Percentiles rank a stretch among this genome's conserved stretches.
These are phyloP conservation scores for Pontoporia blainvillei DNA, from an alignment of 2,113 vertebrate genomes.

Conservation along the genomic window DNA sequence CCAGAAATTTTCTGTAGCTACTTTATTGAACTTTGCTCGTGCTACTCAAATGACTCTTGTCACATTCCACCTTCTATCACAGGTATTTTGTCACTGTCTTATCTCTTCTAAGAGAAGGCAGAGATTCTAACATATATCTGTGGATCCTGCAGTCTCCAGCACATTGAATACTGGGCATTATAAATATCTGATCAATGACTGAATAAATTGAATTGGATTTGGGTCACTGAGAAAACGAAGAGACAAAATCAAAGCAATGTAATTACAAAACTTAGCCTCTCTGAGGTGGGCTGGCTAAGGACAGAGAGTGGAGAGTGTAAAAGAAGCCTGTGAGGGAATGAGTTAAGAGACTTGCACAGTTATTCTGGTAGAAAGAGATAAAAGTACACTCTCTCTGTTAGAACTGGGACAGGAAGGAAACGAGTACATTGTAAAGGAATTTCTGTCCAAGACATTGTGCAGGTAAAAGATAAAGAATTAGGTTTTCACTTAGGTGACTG, in stretches of 20 bases:
- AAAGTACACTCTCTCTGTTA: neutral
- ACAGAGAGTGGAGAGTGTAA: neutral
- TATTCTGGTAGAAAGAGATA: slow-evolving; percentile 35
- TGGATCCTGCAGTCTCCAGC: neutral
- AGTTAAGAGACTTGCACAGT: slow-evolving; percentile 2
- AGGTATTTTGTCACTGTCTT: slow-evolving; percentile 8
- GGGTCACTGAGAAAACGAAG: slow-evolving; percentile 6
- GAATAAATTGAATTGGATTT: slow-evolving; percentile 41
- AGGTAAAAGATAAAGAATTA: neutral
- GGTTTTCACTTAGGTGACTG: neutral
- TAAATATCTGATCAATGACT: slow-evolving; percentile 50
- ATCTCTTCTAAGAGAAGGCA: slow-evolving; percentile 17
- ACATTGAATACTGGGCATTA: slow-evolving; percentile 2
- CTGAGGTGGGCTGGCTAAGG: neutral
- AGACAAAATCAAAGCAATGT: slow-evolving; percentile 22
- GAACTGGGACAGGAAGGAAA: neutral
- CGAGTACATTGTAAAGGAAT: slow-evolving; percentile 19
- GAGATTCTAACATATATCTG: slow-evolving; percentile 13
- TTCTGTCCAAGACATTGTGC: neutral
- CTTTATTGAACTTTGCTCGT: neutral
- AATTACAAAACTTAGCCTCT: slow-evolving; percentile 40
- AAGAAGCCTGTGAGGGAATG: neutral
- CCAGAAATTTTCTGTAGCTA: neutral
- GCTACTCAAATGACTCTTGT: neutral
- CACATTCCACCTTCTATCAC: neutral